Conservation (phyloP, 2,797 vertebrate species). For the Botia almorhae region DNA sequence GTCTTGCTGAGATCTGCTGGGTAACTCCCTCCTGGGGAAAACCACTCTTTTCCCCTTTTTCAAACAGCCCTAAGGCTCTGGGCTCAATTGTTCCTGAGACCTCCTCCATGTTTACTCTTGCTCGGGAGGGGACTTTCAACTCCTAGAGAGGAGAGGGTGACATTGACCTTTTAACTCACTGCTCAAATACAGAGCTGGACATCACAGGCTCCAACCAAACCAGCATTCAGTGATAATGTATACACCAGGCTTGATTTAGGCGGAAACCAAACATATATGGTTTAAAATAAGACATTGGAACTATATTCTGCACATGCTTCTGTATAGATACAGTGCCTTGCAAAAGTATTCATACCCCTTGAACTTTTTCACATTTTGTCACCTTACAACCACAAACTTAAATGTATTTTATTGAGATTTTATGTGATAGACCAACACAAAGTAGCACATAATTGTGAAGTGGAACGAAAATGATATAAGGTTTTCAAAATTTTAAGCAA, state of each 20-base stretch:
- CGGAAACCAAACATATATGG: background rate
- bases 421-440: too few species aligned
- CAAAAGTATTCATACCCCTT: too few species aligned
- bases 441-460: too few species aligned
- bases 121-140: constrained; percentile 45
- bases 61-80: constrained; percentile 64
- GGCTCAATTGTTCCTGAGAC: constrained; percentile 2
- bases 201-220: background rate
- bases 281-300: background rate
- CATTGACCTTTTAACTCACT: constrained; percentile 49
- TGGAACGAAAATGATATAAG: too few species aligned
- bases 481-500: too few species aligned
- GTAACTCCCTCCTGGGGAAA: constrained; percentile 70
- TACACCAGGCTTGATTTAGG: background rate
- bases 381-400: too few species aligned
- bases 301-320: background rate
- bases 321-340: background rate
- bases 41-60: constrained; percentile 54
- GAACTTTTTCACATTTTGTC: too few species aligned
- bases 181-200: constrained; percentile 31
- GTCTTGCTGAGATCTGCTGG: constrained; percentile 71
- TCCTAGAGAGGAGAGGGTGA: constrained; percentile 45
- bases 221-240: background rate
- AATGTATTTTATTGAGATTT: too few species aligned
- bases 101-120: constrained; percentile 48